Percentiles rank a stretch among this genome's conserved stretches.
Conservation (phyloP, 1,140 invertebrate genomes). For the Laodelphax striatellus region DNA sequence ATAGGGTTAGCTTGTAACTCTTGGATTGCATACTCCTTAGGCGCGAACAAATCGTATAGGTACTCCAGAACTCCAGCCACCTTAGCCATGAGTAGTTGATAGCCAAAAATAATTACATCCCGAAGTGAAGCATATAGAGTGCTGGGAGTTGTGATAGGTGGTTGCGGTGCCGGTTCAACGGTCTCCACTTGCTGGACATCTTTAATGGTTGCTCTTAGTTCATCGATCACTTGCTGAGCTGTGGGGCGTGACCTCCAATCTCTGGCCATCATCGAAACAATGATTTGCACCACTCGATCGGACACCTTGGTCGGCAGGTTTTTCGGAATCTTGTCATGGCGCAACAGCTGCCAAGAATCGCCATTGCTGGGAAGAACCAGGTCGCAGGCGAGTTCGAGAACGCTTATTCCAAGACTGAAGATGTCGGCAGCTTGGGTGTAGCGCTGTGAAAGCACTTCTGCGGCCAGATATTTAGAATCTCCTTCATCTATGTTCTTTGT, state of each 20-base stretch:
- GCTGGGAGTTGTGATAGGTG: no score
- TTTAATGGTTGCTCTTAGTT: no score
- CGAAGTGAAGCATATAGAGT: no score
- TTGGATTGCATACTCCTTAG: no score
- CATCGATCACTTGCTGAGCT: conserved; percentile 19
- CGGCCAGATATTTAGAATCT: conserved; percentile 62
- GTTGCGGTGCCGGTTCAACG: no score
- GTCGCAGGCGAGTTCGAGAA: conserved; percentile 58
- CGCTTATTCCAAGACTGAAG: conserved; percentile 58
- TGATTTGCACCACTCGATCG: conserved; percentile 39
- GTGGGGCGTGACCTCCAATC: conserved; percentile 38
- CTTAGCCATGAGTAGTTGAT: no score
- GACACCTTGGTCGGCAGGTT: conserved; percentile 28
- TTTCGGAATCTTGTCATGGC: not conserved
- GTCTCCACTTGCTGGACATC: no score
- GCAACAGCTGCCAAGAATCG: not conserved
- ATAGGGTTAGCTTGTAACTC: no score
- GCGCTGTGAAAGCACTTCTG: conserved; percentile 51
- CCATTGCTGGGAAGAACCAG: conserved; percentile 46
- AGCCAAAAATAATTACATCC: no score
- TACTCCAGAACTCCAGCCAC: no score
- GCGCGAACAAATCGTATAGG: no score
- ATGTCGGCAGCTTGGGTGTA: conserved; percentile 48
- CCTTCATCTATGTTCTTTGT: conserved; percentile 44
- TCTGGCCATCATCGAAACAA: conserved; percentile 43